These are phyloP conservation scores for Nephrocerus scutellatus DNA, from an alignment of 2,888 invertebrate genomes.

Conservation along the genomic window DNA sequence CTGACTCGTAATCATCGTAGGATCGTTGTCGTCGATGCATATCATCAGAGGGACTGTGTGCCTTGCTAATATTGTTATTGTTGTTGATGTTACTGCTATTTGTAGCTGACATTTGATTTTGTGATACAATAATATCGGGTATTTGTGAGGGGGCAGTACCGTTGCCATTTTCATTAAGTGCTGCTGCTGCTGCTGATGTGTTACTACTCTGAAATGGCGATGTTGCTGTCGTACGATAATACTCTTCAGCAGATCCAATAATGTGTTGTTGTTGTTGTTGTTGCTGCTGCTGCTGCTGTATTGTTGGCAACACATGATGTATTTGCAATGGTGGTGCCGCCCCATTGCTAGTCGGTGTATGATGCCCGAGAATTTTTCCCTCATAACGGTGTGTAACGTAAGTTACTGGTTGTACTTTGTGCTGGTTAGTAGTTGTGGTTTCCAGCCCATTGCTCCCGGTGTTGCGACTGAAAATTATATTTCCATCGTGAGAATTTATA, in stretches of 20 bases:
- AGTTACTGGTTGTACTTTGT: constrained; percentile 23
- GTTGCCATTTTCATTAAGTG: constrained; percentile 18
- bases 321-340: constrained; percentile 33
- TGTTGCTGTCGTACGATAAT: constrained; percentile 53
- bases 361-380: constrained; percentile 33
- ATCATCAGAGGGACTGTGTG: constrained; percentile 38
- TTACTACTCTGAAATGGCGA: constrained; percentile 51
- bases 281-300: constrained; percentile 29
- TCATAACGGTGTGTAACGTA: constrained; percentile 42
- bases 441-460: constrained; percentile 1
- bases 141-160: constrained; percentile 23
- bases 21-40: constrained; percentile 51
- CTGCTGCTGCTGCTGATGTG: constrained; percentile 14
- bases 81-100: constrained; percentile 15
- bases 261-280: constrained; percentile 14
- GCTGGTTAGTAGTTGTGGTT: neutral
- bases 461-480: constrained; percentile 27
- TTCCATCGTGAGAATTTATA: constrained; percentile 25
- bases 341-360: constrained; percentile 23
- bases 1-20: constrained; percentile 80
- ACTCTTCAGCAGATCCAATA: constrained; percentile 44
- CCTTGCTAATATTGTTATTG: constrained; percentile 9
- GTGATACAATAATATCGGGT: constrained; percentile 42
- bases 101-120: constrained; percentile 18
- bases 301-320: constrained; percentile 43